Evolutionary conservation across 2,888 invertebrate genomes (phyloP), one percentile per base, ranked within the genome.

Genomic region (Drosophila mimica): DNA sequence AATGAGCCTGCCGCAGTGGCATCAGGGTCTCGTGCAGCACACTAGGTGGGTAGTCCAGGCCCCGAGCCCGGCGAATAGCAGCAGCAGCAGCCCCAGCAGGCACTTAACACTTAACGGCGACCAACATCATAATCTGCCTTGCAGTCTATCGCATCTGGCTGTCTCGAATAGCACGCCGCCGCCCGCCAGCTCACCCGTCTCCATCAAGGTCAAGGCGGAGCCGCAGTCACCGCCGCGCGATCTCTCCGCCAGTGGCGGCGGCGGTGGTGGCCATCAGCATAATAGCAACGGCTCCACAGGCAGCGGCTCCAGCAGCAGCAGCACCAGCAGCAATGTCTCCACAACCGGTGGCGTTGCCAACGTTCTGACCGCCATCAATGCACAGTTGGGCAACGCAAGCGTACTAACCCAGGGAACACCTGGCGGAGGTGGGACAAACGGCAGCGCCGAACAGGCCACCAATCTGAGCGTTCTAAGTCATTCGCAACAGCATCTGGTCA

Each of bases 141-240:
- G 94, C 94, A 96, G 96, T 94, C 94, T 97, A 93, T 96, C 97
- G 86, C 97, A 97, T 89, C 94, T 97, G 90, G 95, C 95, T 72
- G 95, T 96, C 82, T 95, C 96, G 79, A 97, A 96, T 91, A 96
- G 96, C 89, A 96, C 96, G 81, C 96, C 96, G 77, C 93, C 93
- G 71, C 96, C 97, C 65, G 95, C 96, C 70, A 95, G 95, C 82
- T 96, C 97, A 83, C 97, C 97, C 36, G 94, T 96, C 92, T 96
- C 97, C 86, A 96, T 98, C 82, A 97, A 97, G 94, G 97, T 98
- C 92, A 98, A 98, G 94, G 97, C 98, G 86, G 98, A 99, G 93
- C 98, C 98, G 33, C 98, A 98, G 92, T 98, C 98, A 82, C 98
- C 98, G 51, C 98, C 98, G 4, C 95, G 98, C 76, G 98, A 97